Evolutionary conservation across 2,797 vertebrate genomes (phyloP), one percentile per base, ranked within the genome.

Genomic region (Austrolebias charrua): DNA sequence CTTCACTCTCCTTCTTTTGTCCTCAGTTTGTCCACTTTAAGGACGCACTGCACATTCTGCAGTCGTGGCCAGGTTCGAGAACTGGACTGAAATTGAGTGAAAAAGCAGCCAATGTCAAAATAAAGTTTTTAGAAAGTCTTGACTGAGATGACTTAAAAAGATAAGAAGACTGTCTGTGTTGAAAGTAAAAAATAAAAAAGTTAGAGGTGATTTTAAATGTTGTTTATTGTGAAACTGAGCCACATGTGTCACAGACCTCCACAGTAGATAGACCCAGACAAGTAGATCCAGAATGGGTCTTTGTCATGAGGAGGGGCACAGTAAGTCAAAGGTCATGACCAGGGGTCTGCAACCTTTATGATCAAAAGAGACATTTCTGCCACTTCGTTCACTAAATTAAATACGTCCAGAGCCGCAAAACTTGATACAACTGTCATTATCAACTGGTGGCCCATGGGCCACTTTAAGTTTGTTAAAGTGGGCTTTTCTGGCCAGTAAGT

Each of bases 281-380:
- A 88, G 58, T 29, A 55, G n/a, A 71, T 18, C 71, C 88, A 76
- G 90, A 91, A 85, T 48, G 67, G 53, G 73, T 86, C 89, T 90
- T 88, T 88, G 85, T 90, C 71, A 71, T 47, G 49, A 71, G 61
- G 24, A 68, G 80, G 86, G 65, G 79, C 82, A 75, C 76, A 71
- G 76, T 85, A 79, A 88, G 80, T 80, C 64, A 69, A 81, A 85
- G 87, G 85, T 87, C 79, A 77, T 20, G 66, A 87, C 87, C 83
- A 55, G 72, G 40, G n/a, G n/a, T n/a, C n/a, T n/a, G n/a, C n/a
- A n/a, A n/a, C n/a, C n/a, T n/a, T n/a, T n/a, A n/a, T n/a, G n/a
- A n/a, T n/a, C n/a, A n/a, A n/a, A n/a, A n/a, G n/a, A n/a, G n/a
- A n/a, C n/a, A n/a, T n/a, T n/a, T n/a, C n/a, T n/a, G n/a, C n/a